A percentile compares a stretch with the other conserved stretches of the same genome.
Conservation (phyloP, 2,113 vertebrate species). For the Oceanodroma tethys region DNA sequence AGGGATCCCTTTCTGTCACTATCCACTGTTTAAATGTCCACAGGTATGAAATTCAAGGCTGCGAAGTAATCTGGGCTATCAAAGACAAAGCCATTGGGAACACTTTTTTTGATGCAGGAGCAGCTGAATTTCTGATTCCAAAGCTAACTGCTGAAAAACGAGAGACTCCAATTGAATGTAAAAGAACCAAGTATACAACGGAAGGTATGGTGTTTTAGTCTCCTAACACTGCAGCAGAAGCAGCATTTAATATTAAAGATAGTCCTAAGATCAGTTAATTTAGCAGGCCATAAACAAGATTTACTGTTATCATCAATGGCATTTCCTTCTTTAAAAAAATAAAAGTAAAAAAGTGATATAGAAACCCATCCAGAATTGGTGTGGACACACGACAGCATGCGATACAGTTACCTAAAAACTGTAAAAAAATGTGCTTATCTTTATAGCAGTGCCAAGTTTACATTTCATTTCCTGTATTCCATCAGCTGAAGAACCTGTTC, state of each 20-base stretch:
- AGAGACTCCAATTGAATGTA: slow-evolving; percentile 72
- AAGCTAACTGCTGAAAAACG: slow-evolving; percentile 76
- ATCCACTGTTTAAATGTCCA: background rate
- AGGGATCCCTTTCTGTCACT: background rate
- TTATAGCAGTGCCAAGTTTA: background rate
- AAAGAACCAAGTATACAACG: slow-evolving; percentile 84
- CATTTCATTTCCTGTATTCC: background rate
- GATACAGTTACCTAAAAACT: background rate
- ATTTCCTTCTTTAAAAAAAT: background rate
- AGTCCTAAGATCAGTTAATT: background rate
- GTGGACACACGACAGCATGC: background rate
- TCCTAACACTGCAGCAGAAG: background rate
- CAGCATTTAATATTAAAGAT: background rate
- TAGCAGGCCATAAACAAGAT: background rate
- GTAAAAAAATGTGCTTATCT: background rate
- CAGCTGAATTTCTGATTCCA: slow-evolving; percentile 91
- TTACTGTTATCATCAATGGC: background rate
- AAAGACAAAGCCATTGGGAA: slow-evolving; percentile 97
- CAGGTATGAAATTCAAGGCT: slow-evolving; percentile 88
- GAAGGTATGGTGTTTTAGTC: slow-evolving; percentile 67
- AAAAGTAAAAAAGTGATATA: background rate
- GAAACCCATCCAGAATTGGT: background rate
- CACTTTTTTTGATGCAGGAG: slow-evolving; percentile 93
- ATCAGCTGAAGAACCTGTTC: background rate
- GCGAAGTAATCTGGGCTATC: slow-evolving; percentile 94